Evolutionary conservation across 2,113 vertebrate species (phyloP).

Genomic region (Odocoileus virginianus): DNA sequence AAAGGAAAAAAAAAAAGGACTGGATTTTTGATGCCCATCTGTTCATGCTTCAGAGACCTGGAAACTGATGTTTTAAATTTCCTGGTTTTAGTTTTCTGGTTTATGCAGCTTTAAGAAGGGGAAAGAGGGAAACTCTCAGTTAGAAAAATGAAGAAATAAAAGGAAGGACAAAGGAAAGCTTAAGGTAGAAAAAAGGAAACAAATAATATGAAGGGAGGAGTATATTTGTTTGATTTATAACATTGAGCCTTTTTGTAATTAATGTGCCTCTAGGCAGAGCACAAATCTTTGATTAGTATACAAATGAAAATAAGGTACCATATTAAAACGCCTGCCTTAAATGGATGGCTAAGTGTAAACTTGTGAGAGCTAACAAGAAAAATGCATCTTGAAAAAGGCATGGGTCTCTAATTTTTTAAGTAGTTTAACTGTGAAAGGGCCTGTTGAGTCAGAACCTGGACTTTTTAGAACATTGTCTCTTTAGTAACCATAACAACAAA

Average conservation of each 20-base stretch:
- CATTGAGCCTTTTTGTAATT: conserved; percentile 17
- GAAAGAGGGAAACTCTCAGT: background rate
- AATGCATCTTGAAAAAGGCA: background rate
- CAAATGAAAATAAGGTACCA: conserved; percentile 23
- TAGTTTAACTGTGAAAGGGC: background rate
- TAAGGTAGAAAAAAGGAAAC: background rate
- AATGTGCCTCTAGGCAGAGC: background rate
- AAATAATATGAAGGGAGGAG: background rate
- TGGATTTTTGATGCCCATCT: conserved; percentile 46
- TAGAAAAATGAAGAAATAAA: conserved; percentile 14
- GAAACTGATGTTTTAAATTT: conserved; percentile 62
- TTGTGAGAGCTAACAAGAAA: background rate
- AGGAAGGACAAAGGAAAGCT: conserved; percentile 19
- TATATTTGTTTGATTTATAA: conserved; percentile 11
- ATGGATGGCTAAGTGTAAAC: background rate
- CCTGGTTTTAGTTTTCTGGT: conserved; percentile 52
- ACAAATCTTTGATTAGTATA: conserved; percentile 24
- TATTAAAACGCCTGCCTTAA: conserved; percentile 7
- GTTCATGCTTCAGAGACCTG: conserved; percentile 61
- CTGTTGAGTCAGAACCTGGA: background rate
- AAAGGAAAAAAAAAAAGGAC: conserved; percentile 26
- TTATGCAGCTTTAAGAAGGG: conserved; percentile 31
- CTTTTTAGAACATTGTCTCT: background rate
- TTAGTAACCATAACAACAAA: background rate
- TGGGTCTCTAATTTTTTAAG: background rate